Percentiles rank a stretch among this genome's conserved stretches.
Evolutionary conservation across 1,140 invertebrate species (phyloP).

Genomic region (Asbolus verrucosus): DNA sequence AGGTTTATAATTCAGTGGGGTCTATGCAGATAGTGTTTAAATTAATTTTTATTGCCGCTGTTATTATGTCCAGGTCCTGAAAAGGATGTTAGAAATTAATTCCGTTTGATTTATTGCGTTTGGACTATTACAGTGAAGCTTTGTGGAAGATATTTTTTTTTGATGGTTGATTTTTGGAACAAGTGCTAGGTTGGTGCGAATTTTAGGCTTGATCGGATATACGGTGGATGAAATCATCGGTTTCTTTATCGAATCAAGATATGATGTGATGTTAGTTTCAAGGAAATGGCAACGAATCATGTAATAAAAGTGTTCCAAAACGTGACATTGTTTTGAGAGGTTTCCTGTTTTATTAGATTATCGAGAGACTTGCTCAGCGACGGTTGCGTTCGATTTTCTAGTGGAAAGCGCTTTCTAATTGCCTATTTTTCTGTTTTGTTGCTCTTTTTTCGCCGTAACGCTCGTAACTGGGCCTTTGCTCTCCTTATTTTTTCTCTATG

Average conservation of each 20-base stretch:
- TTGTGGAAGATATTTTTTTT: background rate
- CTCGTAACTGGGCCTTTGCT: background rate
- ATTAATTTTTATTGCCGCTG: conserved; percentile 17
- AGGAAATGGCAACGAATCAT: background rate
- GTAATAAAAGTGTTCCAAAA: background rate
- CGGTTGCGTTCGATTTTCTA: background rate
- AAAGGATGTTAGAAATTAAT: conserved; percentile 7
- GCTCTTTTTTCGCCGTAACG: background rate
- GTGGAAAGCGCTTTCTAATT: conserved; percentile 10
- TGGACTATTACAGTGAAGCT: background rate
- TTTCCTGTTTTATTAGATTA: conserved; percentile 10
- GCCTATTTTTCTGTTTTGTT: background rate
- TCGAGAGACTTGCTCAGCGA: background rate
- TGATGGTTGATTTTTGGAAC: too few relatives aligned
- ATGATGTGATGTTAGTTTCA: background rate
- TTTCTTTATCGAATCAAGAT: too few relatives aligned
- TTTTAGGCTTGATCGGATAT: too few relatives aligned
- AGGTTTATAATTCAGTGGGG: background rate
- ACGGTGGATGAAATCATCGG: background rate
- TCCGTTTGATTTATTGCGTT: background rate
- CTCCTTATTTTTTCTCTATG: background rate
- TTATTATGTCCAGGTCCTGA: background rate
- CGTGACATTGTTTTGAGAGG: background rate
- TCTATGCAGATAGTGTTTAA: background rate
- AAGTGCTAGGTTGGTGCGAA: too few relatives aligned